Evolutionary conservation across 2,797 vertebrate genomes (phyloP).

Genomic region (Calcarius lapponicus): DNA sequence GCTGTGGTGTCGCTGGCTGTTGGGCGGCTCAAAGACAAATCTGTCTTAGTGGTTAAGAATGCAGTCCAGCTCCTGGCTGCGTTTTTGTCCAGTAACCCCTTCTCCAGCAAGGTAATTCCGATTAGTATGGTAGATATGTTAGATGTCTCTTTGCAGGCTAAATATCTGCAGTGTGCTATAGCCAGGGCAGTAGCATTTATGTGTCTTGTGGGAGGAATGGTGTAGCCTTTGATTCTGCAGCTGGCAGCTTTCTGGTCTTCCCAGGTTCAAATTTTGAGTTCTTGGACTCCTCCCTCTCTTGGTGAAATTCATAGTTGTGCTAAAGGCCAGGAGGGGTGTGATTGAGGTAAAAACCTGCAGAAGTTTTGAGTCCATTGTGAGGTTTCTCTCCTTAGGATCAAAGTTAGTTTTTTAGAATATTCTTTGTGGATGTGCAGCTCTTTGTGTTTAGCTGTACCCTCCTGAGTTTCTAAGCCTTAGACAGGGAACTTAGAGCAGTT

Average conservation of each 20-base stretch:
- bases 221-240: background rate
- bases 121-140: background rate
- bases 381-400: background rate
- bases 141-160: background rate
- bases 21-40: conserved; percentile 91
- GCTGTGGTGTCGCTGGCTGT: conserved; percentile 88
- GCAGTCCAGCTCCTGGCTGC: conserved; percentile 92
- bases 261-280: background rate
- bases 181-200: background rate
- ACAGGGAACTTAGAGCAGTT: background rate
- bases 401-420: background rate
- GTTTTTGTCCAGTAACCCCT: conserved; percentile 95
- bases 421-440: background rate
- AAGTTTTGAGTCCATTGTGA: background rate
- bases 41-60: conserved; percentile 90
- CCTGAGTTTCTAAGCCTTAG: background rate
- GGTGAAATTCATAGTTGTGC: background rate
- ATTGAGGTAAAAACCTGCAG: background rate
- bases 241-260: background rate
- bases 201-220: background rate
- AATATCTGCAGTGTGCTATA: background rate
- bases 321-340: background rate
- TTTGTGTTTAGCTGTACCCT: background rate
- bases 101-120: conserved; percentile 91
- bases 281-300: background rate